Evolutionary conservation across 1,140 invertebrate species (phyloP), one percentile per base, ranked within the genome.

Genomic region (Meloidogyne floridensis): DNA sequence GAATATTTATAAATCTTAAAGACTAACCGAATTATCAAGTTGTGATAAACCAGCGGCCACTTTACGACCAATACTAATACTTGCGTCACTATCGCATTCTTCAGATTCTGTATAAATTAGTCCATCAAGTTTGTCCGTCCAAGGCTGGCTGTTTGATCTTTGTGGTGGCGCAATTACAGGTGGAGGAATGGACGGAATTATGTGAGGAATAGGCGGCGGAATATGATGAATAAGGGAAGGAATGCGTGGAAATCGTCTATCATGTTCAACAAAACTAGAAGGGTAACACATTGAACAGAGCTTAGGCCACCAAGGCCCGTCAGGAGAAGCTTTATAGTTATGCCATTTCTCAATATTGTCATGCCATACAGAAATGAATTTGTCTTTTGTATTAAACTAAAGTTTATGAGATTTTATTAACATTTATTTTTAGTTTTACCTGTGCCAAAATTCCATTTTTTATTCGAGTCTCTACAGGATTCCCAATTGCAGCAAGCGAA

Each of bases 251-350:
- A 8, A 6, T 47, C 47, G n/a, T n/a, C 59, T 11, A n/a, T 65
- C 10, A 8, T 2, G 59, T 15, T 65, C 10, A n/a, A n/a, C 6
- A 18, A 8, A 15, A 65, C 5, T 18, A 65, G 59, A 65, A 65
- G 59, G n/a, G n/a, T 65, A 65, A 18, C 59, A 65, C n/a, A 65
- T 65, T n/a, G 59, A 65, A 65, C 59, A 65, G 15, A 65, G n/a
- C n/a, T 65, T 65, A 65, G 59, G 59, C 59, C 59, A 65, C 59
- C 59, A 65, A 65, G 59, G 59, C 0, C 59, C 59, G 8, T 65
- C 59, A n/a, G 59, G 59, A 8, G 59, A 65, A 65, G 59, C 59
- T 18, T 65, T 65, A n/a, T 65, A 65, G 15, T 65, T 65, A n/a
- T 65, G 59, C 59, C 59, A 65, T 18, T 65, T 65, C 1, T 65